Evolutionary conservation across 2,113 vertebrate species (phyloP), one percentile per base, ranked within the genome.

Genomic region (Prolemur simus): DNA sequence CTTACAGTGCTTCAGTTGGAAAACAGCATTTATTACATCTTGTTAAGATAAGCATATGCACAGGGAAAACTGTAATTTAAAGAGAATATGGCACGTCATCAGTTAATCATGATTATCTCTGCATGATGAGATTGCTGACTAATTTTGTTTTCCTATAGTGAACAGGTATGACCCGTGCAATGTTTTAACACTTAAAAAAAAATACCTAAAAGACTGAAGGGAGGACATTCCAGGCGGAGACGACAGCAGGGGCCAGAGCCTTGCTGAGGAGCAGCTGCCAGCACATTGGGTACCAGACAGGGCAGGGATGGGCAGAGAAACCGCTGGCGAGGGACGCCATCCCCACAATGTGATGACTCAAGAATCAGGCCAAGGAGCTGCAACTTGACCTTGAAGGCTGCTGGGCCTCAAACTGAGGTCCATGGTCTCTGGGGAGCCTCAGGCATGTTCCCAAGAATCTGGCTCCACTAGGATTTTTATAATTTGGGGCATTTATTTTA

Each of bases 261-360:
- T 32, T 12, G 45, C 25, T 5, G 14, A 29, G 89, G 39, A 54
- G 60, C 21, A 54, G 60, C 21, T 71, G 32, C 66, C 49, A 60
- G 93, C 18, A 32, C 11, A 6, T 37, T 32, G 77, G 54, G 21
- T 25, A 4, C n/a, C 20, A 32, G 66, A 7, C 0, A 32, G 42
- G 27, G 27, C 12, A 10, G 2, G 2, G 39, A n/a, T 3, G 49
- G 45, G 45, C 68, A 81, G 69, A 25, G 60, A 37, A 78, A 9
- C 3, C 15, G 21, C 52, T 6, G 63, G 5, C 14, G 64, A 45
- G 60, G 89, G 42, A 63, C 23, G 9, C 25, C 1, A 18, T 52
- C 6, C 6, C 4, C 0, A n/a, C 6, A 8, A 1, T 0, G 4
- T 1, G 4, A 32, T 60, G 32, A 4, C 12, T 5, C 10, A 37